phyloP scores from a whole-genome alignment of 2,113 vertebrate genomes.

The Himantopus leucocephalus region DNA sequence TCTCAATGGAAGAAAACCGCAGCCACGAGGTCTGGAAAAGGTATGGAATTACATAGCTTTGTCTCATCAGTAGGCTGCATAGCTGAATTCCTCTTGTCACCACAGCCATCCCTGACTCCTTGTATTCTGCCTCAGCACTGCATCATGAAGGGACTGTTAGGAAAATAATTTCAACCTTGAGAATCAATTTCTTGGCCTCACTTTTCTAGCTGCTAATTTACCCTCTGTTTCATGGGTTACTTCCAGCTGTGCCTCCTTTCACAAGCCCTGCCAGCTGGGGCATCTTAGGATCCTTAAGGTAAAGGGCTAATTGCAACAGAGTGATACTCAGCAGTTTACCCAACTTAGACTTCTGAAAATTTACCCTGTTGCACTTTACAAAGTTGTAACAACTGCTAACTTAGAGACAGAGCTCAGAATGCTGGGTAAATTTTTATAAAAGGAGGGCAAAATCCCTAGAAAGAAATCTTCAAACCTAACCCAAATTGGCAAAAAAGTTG shows the following conservation, averaged over 20 bases:
- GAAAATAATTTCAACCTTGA: background rate
- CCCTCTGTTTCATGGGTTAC: background rate
- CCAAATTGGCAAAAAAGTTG: background rate
- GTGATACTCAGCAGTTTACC: background rate
- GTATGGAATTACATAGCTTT: background rate
- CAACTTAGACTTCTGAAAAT: background rate
- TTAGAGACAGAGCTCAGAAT: background rate
- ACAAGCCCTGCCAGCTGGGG: background rate
- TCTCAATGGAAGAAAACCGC: background rate
- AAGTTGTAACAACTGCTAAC: background rate
- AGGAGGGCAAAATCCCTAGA: background rate
- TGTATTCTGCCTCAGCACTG: background rate
- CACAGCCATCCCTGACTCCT: background rate
- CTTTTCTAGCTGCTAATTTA: background rate
- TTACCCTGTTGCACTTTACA: background rate
- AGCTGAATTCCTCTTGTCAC: background rate
- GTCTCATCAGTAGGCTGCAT: background rate
- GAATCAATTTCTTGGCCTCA: background rate
- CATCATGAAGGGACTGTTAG: background rate
- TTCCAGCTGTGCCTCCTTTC: slow-evolving; percentile 3
- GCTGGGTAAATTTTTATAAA: background rate
- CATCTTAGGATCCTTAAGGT: background rate
- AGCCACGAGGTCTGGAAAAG: background rate
- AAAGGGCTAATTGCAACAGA: background rate
- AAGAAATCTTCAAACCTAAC: background rate